Evolutionary conservation across 2,113 vertebrate species (phyloP).

Genomic region (Laterallus jamaicensis): DNA sequence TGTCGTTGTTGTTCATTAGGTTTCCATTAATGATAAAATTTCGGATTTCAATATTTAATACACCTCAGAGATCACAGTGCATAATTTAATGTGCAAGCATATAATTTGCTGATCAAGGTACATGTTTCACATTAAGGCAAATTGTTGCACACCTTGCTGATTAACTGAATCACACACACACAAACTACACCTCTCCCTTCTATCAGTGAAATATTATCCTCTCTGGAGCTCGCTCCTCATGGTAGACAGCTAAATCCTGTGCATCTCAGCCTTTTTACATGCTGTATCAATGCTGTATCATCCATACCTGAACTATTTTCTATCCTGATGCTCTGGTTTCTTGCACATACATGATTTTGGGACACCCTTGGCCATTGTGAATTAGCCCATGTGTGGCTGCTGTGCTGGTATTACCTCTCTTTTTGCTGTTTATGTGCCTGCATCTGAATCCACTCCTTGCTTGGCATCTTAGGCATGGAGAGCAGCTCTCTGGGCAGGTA

Average conservation of each 20-base stretch:
- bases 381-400: neutral
- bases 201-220: neutral
- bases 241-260: neutral
- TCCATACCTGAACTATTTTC: neutral
- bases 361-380: neutral
- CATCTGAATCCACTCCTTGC: neutral
- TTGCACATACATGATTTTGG: neutral
- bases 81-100: slow-evolving; percentile 41
- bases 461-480: neutral
- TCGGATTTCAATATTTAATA: slow-evolving; percentile 35
- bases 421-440: neutral
- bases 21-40: slow-evolving; percentile 24
- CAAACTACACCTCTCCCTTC: fast-evolving
- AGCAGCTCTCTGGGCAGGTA: neutral
- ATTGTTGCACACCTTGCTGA: neutral
- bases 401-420: neutral
- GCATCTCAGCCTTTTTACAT: neutral
- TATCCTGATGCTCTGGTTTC: fast-evolving
- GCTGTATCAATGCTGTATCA: neutral
- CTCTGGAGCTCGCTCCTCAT: neutral
- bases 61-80: slow-evolving; percentile 32
- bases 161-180: neutral
- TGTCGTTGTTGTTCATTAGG: slow-evolving; percentile 17
- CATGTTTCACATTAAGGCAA: neutral
- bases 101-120: slow-evolving; percentile 57